Evolutionary conservation across 2,797 vertebrate species (phyloP), one percentile per base, ranked within the genome.

Genomic region (Linurgus olivaceus): DNA sequence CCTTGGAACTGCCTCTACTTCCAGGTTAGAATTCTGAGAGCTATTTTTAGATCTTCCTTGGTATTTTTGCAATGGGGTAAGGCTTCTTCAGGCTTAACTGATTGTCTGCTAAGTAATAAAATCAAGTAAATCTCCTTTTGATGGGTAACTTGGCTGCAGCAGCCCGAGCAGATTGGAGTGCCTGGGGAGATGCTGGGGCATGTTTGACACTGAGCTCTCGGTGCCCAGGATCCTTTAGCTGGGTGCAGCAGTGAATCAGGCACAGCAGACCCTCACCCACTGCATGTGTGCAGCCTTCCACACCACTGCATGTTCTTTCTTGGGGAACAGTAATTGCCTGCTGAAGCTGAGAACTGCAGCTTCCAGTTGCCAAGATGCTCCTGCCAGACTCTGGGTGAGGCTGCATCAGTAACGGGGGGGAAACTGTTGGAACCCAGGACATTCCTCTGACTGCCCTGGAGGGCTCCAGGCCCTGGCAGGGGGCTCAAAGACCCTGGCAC

Each of bases 151-250:
- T 55, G 40, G 16, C 47, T 74, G 65, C 17, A 40, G 29, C 50
- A 48, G 6, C 9, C n/a, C 0, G 1, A 10, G 29, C 2, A 79
- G 33, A 3, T 6, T n/a, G 61, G 24, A 42, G 6, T 45, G 38
- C 4, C 2, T 12, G 48, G 17, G 21, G 50, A 79, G 24, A 35
- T 42, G 18, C 33, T 55, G 61, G 17, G 5, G 85, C 3, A 7
- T 0, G 0, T 85, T 50, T 65, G 37, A 13, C 48, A 44, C 50
- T 37, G 18, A 16, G 17, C 28, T 47, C 40, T 59, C 44, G 13
- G 15, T 76, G 44, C 14, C 11, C 29, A 47, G 7, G 2, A 4
- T 19, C 5, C 13, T 65, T 54, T 11, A 12, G 11, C 0, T 21
- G 25, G 33, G 17, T 35, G 40, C 37, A 68, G 18, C 28, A 47